Percentiles rank a stretch among this genome's conserved stretches.
phyloP scores from a whole-genome alignment of 1,140 invertebrate genomes.

The Calosoma granatense region DNA sequence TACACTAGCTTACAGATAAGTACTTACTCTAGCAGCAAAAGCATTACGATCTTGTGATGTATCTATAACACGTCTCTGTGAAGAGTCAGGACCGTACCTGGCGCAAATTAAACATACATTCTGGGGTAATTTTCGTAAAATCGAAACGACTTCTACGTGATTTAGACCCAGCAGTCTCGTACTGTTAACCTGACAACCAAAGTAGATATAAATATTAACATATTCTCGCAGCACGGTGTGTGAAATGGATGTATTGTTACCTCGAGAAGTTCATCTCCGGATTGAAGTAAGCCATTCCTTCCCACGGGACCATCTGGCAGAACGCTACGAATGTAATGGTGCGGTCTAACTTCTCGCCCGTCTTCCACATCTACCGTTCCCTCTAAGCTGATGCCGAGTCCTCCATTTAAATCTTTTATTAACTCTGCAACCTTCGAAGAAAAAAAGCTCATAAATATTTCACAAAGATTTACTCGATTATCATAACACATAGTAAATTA shows the following conservation, averaged over 20 bases:
- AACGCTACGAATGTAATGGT: constrained; percentile 74
- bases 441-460: constrained; percentile 11
- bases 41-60: constrained; percentile 52
- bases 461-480: neutral
- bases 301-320: constrained; percentile 77
- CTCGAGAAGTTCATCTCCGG: constrained; percentile 56
- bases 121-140: constrained; percentile 79
- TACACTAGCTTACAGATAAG: neutral
- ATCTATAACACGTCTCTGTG: constrained; percentile 42
- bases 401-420: constrained; percentile 58
- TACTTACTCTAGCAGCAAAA: constrained; percentile 56
- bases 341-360: constrained; percentile 62
- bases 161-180: constrained; percentile 77
- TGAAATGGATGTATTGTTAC: constrained; percentile 33
- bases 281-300: constrained; percentile 45
- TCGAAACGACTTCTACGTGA: constrained; percentile 83
- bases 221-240: too few relatives aligned
- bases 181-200: constrained; percentile 76
- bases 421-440: constrained; percentile 50
- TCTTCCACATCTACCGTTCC: constrained; percentile 74
- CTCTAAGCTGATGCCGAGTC: constrained; percentile 77
- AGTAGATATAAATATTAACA: too few relatives aligned
- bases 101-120: constrained; percentile 78
- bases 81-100: constrained; percentile 39
- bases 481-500: too few relatives aligned